Evolutionary conservation across 1,140 invertebrate species (phyloP).

Genomic region (fruit fly (Drosophila melanogaster)): Release_6_plus_ISO1_MT NT_037436.4:19330501-19331000

Average conservation of each 20-base stretch:
- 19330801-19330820: conserved; percentile 46
- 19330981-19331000: conserved; percentile 71
- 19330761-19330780: conserved; percentile 43
- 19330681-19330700: conserved; percentile 22
- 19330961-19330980: conserved; percentile 56
- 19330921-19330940: conserved; percentile 36
- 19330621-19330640: conserved; percentile 28
- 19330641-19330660: conserved; percentile 30
- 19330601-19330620: conserved; percentile 25
- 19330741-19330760: conserved; percentile 30
- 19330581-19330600: conserved; percentile 11
- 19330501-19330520: conserved; percentile 1
- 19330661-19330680: conserved; percentile 7
- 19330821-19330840: conserved; percentile 27
- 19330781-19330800: conserved; percentile 36
- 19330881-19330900: not conserved
- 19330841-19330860: conserved; percentile 51
- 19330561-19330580: conserved; percentile 27
- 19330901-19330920: conserved; percentile 32
- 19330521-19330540: not conserved
- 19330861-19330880: conserved; percentile 19
- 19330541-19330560: conserved; percentile 11
- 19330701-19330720: conserved; percentile 50
- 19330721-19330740: conserved; percentile 41
- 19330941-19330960: conserved; percentile 11